These are phyloP conservation scores for Sarcophaga bullata DNA, from an alignment of 1,140 invertebrate species.

Conservation along the genomic window DNA sequence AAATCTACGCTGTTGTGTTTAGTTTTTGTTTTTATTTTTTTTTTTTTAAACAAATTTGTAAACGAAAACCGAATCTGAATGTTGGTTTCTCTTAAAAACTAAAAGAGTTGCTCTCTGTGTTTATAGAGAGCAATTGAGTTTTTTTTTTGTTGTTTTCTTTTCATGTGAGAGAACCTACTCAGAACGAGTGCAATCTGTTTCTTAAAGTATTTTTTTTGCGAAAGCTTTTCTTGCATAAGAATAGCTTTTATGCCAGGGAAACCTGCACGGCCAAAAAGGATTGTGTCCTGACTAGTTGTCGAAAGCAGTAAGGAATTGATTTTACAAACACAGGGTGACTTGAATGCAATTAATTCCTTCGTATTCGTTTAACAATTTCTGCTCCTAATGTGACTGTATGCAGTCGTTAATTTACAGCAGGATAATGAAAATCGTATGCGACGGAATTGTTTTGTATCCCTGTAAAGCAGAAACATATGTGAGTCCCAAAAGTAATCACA, in stretches of 20 bases:
- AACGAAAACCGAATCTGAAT: neutral
- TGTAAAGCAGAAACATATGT: no score
- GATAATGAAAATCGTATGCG: no score
- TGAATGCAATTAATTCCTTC: neutral
- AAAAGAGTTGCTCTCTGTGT: neutral
- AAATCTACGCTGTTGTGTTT: neutral
- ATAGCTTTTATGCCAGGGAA: neutral
- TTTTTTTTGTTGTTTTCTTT: neutral
- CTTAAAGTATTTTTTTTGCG: neutral
- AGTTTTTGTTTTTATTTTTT: neutral
- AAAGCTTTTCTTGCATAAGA: neutral
- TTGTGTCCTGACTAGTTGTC: neutral
- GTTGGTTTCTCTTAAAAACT: neutral
- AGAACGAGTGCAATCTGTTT: neutral
- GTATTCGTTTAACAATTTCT: no score
- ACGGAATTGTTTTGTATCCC: no score
- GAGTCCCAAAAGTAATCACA: no score
- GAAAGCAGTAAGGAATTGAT: neutral
- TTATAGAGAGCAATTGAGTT: neutral
- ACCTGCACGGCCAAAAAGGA: neutral
- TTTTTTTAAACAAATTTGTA: neutral
- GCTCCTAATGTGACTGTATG: no score
- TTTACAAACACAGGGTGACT: neutral
- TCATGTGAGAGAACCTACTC: neutral
- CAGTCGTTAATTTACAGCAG: no score